These are phyloP conservation scores for Notocelia uddmanniana DNA, from an alignment of 2,888 invertebrate species.

Conservation along the genomic window DNA sequence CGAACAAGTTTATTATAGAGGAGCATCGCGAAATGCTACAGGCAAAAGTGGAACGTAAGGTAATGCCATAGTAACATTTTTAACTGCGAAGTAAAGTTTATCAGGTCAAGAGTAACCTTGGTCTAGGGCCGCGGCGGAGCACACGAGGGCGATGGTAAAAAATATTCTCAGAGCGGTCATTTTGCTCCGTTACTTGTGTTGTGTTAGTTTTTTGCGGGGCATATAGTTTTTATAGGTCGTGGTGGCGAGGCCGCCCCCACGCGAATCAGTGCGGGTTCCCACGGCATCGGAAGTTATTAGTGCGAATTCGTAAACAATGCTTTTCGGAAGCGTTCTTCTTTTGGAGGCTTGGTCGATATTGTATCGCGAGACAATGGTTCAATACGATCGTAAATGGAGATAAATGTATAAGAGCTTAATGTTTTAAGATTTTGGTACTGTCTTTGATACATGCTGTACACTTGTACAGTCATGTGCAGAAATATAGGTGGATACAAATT, in stretches of 20 bases:
- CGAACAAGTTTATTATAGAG: slow-evolving; percentile 57
- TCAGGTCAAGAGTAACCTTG: slow-evolving; percentile 61
- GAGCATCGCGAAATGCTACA: slow-evolving; percentile 1
- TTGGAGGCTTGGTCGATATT: slow-evolving; percentile 25
- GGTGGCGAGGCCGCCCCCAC: slow-evolving; percentile 77
- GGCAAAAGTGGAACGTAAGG: slow-evolving; percentile 25
- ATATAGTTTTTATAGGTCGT: slow-evolving; percentile 76
- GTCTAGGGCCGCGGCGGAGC: slow-evolving; percentile 56
- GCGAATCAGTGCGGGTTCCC: slow-evolving; percentile 64
- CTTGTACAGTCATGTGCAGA: too few relatives aligned
- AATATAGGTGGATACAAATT: too few relatives aligned
- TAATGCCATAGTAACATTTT: slow-evolving; percentile 11
- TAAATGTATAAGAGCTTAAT: not conserved
- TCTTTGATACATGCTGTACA: not conserved
- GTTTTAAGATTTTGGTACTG: not conserved
- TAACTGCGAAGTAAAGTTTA: slow-evolving; percentile 1
- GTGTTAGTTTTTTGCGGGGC: slow-evolving; percentile 63
- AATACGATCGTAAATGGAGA: slow-evolving; percentile 17
- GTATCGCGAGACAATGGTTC: slow-evolving; percentile 20
- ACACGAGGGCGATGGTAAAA: slow-evolving; percentile 56
- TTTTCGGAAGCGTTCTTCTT: slow-evolving; percentile 50
- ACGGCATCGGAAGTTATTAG: slow-evolving; percentile 62
- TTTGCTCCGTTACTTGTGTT: slow-evolving; percentile 62
- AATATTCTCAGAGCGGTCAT: slow-evolving; percentile 64
- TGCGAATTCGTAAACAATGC: slow-evolving; percentile 56